Evolutionary conservation across 2,888 invertebrate genomes (phyloP).

Genomic region (Eucera pruinosa): DNA sequence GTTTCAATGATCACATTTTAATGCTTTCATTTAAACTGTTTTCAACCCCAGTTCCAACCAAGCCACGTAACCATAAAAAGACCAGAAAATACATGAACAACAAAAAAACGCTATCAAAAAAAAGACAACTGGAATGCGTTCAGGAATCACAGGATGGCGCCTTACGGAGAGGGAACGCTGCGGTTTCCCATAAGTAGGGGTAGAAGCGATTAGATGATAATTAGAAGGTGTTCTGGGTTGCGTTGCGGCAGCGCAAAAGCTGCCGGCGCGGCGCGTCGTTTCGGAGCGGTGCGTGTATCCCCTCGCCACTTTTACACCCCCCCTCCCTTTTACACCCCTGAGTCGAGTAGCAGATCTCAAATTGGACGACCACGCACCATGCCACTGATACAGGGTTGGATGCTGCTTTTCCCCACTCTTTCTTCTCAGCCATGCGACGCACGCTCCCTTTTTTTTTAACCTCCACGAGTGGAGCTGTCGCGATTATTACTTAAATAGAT

Average conservation of each 20-base stretch:
- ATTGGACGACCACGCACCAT: slow-evolving; percentile 20
- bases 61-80: too few relatives aligned
- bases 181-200: slow-evolving; percentile 62
- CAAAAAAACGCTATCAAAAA: too few relatives aligned
- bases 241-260: slow-evolving; percentile 66
- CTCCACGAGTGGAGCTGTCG: slow-evolving; percentile 39
- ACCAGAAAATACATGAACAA: too few relatives aligned
- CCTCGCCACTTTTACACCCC: slow-evolving; percentile 53
- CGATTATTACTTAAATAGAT: slow-evolving; percentile 71
- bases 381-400: slow-evolving; percentile 36
- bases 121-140: too few relatives aligned
- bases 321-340: slow-evolving; percentile 53
- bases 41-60: too few relatives aligned
- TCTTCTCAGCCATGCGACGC: slow-evolving; percentile 31
- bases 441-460: slow-evolving; percentile 26
- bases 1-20: too few relatives aligned
- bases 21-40: too few relatives aligned
- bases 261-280: slow-evolving; percentile 39
- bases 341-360: slow-evolving; percentile 37
- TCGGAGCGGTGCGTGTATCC: slow-evolving; percentile 18
- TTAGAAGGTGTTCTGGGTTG: slow-evolving; percentile 76
- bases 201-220: slow-evolving; percentile 70
- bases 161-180: slow-evolving; percentile 30
- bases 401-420: slow-evolving; percentile 5
- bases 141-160: neutral